phyloP scores from a whole-genome alignment of 23 tunicate species.

The Ciona savignyi region DNA sequence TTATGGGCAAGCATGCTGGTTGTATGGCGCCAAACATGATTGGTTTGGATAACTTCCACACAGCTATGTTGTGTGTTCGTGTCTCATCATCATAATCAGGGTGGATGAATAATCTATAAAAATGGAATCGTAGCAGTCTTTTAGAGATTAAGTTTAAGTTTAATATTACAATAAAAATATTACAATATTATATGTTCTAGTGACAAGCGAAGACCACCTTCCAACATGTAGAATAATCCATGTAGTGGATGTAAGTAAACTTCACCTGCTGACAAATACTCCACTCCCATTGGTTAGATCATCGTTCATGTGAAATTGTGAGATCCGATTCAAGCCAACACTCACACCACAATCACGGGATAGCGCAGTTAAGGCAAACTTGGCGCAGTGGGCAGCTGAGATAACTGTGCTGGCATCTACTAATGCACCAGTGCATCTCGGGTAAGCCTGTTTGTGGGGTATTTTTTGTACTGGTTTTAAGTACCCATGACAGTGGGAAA shows the following conservation, averaged over 20 bases:
- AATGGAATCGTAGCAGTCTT: background rate
- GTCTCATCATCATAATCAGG: conserved; percentile 25
- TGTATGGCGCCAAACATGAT: background rate
- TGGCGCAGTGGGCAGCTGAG: conserved; percentile 51
- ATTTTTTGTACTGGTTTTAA: too few relatives aligned
- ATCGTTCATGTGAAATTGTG: conserved; percentile 31
- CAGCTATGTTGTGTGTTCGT: conserved; percentile 27
- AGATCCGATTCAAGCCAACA: conserved; percentile 14
- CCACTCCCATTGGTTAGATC: conserved; percentile 4
- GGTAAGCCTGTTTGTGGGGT: conserved; percentile 40
- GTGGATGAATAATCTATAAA: conserved; percentile 26
- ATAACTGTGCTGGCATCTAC: conserved; percentile 14
- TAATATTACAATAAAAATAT: background rate
- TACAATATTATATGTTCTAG: background rate
- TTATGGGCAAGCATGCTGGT: conserved; percentile 32
- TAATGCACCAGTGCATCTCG: conserved; percentile 42
- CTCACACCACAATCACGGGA: background rate
- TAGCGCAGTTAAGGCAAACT: conserved; percentile 3
- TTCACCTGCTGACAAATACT: background rate
- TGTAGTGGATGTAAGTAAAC: background rate
- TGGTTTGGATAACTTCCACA: conserved; percentile 24
- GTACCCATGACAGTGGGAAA: too few relatives aligned
- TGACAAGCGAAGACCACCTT: too few relatives aligned
- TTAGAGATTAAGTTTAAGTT: background rate
- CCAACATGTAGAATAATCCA: too few relatives aligned